Percentiles rank a stretch among this genome's conserved stretches.
These are phyloP conservation scores for Pyrocephalus nanus DNA, from an alignment of 2,797 vertebrate species.

Conservation along the genomic window DNA sequence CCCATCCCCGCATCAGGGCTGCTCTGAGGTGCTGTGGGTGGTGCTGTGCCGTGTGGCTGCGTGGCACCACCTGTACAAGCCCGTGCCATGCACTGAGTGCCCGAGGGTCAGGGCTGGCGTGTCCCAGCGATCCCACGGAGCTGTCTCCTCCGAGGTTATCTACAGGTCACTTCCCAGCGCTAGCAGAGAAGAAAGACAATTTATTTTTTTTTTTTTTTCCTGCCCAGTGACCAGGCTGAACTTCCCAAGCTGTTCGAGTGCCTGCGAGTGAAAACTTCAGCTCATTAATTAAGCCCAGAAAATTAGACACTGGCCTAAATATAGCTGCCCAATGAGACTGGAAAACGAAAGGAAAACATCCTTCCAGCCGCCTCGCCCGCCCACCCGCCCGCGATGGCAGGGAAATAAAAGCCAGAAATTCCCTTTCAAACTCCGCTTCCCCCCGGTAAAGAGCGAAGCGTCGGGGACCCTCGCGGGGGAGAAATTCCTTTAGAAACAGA, in stretches of 20 bases:
- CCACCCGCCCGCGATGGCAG: neutral
- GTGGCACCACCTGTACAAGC: rapidly evolving
- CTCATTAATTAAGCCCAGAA: conserved; percentile 50
- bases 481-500: neutral
- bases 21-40: rapidly evolving
- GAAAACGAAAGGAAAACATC: conserved; percentile 7
- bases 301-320: conserved; percentile 51
- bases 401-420: conserved; percentile 19
- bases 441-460: neutral
- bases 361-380: neutral
- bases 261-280: conserved; percentile 20
- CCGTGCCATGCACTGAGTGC: rapidly evolving
- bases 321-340: conserved; percentile 39
- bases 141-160: neutral
- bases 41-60: rapidly evolving
- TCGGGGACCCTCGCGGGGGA: rapidly evolving
- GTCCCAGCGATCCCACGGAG: neutral
- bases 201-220: neutral
- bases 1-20: rapidly evolving
- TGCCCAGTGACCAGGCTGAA: conserved; percentile 18
- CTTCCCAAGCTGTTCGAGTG: neutral
- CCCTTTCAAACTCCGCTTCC: neutral
- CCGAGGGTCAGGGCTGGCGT: neutral
- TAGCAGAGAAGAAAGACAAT: neutral
- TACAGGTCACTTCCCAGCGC: neutral